Percentiles rank a stretch among this genome's conserved stretches.
Conservation (phyloP, 2,113 vertebrate genomes). For the Myiozetetes cayanensis region DNA sequence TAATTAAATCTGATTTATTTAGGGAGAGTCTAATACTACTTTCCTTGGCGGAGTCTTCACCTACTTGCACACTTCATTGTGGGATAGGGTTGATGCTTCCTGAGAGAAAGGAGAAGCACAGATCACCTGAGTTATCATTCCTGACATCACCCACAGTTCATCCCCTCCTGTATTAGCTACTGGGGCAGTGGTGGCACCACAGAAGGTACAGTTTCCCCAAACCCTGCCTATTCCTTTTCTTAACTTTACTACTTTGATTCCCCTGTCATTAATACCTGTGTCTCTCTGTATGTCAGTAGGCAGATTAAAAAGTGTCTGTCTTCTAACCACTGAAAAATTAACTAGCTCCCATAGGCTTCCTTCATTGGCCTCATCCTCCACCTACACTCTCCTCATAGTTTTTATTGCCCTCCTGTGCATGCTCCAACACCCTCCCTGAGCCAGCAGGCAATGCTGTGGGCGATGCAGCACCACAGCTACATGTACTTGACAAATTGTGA, state of each 20-base stretch:
- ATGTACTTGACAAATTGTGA: accelerated
- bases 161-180: neutral
- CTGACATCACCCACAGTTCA: neutral
- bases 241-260: neutral
- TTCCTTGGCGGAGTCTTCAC: neutral
- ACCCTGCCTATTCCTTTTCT: neutral
- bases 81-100: neutral
- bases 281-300: neutral
- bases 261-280: accelerated
- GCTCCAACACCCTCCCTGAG: neutral
- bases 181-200: neutral
- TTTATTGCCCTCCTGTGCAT: neutral
- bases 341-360: neutral
- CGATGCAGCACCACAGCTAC: neutral
- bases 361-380: neutral
- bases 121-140: neutral
- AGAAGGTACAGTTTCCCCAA: neutral
- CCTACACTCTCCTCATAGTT: neutral
- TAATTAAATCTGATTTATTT: neutral
- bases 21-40: neutral
- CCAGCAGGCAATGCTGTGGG: neutral
- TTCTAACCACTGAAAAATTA: neutral
- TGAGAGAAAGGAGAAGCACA: neutral
- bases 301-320: neutral
- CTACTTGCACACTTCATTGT: neutral